Evolutionary conservation across 2,797 vertebrate species (phyloP).

Genomic region (Anguilla marmorata): DNA sequence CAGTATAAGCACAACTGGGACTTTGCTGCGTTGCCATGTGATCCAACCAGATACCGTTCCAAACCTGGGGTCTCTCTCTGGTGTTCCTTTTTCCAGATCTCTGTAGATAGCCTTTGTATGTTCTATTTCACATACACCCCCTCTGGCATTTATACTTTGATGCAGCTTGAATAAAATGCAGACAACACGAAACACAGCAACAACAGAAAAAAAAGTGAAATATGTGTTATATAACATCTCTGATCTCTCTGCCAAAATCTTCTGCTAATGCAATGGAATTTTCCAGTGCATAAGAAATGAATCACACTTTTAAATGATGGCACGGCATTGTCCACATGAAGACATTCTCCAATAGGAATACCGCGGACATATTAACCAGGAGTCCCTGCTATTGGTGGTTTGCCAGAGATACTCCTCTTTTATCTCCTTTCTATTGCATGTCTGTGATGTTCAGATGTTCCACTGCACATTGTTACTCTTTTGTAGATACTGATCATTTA

Average conservation of each 20-base stretch:
- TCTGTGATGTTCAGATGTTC: neutral
- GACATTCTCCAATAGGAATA: neutral
- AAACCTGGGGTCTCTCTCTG: neutral
- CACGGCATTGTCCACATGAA: neutral
- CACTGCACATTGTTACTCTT: neutral
- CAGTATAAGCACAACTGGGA: slow-evolving; percentile 48
- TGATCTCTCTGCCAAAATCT: neutral
- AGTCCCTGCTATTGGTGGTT: neutral
- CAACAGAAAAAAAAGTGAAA: neutral
- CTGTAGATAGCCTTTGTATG: neutral
- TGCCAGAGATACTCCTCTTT: neutral
- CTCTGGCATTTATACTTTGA: neutral
- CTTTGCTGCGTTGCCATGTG: neutral
- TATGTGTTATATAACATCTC: neutral
- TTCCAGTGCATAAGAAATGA: neutral
- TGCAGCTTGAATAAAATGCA: neutral
- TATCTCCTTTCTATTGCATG: neutral
- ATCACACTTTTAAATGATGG: neutral
- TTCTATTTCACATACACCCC: neutral
- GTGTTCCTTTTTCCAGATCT: neutral
- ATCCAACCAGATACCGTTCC: slow-evolving; percentile 12
- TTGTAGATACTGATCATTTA: neutral
- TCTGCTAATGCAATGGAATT: neutral
- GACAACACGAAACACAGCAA: neutral
- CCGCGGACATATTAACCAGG: neutral